Base-by-base conservation (phyloP, 2,113 vertebrate genomes). In the Anser brachyrhynchus region DNA sequence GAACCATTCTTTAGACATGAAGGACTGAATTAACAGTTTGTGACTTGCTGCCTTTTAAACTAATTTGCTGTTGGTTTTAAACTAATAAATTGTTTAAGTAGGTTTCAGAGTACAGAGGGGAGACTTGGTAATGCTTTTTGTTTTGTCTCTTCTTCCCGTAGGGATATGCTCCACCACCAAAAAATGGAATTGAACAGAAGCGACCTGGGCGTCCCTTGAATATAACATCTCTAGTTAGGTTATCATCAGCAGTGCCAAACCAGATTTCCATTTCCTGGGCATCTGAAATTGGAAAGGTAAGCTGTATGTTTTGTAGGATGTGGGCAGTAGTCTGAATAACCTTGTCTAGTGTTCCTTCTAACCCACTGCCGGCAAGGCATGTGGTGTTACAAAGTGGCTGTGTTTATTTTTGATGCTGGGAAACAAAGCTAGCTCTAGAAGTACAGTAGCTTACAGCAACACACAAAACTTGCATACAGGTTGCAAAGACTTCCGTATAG, bases 181-280 rank as follows among this genome's bases (percentile, higher is more conserved):
- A 99, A 97, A 99, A 99, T 77, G 99, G 99, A 20, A 99, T 99
- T 89, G 99, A 99, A 65, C 99, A 99, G 97, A 99, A 99, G 93
- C 98, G 99, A 95, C 99, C 98, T 18, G 99, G 99, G 33, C 98
- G 99, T 29, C 99, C 99, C 28, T 97, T 99, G 41, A 99, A 99
- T 95, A 99, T 99, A 55, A 99, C 99, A 1, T 99, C 99, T 49
- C 96, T 99, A n/a, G 99, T 99, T 77, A 97, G 99, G 74, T 96
- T 99, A 59, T 99, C 99, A 0, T 99, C 99, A 46, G 99, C 99
- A 16, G 99, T 99, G 87, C 99, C 99, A 97, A 99, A 99, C 95
- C 99, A 99, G 98, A 99, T 99, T 88, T 99, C 99, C 29, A 99
- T 99, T 84, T 99, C 99, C 1, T 99, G 99, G 99, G 98, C 99